These are phyloP conservation scores for Paraescarpia echinospica DNA, from an alignment of 1,140 invertebrate genomes.

Conservation along the genomic window DNA sequence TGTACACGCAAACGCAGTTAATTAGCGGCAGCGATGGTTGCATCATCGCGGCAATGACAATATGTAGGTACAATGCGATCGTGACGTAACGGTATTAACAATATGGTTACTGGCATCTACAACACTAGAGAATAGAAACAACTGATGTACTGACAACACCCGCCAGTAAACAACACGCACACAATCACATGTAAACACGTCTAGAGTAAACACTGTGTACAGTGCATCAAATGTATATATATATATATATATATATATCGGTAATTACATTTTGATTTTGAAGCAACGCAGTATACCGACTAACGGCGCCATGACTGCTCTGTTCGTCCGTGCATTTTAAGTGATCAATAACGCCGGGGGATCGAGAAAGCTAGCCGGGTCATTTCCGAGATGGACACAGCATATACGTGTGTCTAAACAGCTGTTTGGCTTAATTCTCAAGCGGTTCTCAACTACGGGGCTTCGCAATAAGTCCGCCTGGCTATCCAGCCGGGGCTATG, in stretches of 20 bases:
- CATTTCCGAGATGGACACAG: background rate
- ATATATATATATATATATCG: background rate
- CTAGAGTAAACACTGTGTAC: background rate
- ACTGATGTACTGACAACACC: background rate
- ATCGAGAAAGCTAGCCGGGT: background rate
- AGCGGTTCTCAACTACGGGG: background rate
- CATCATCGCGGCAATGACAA: background rate
- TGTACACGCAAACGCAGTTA: background rate
- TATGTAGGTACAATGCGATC: background rate
- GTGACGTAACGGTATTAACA: background rate
- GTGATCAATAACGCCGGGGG: background rate
- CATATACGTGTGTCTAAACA: background rate
- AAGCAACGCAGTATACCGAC: background rate
- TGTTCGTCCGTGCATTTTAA: background rate
- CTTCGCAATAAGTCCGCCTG: background rate
- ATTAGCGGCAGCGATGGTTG: background rate
- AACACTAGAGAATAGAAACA: background rate
- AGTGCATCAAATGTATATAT: background rate
- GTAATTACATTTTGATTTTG: slow-evolving; percentile 6
- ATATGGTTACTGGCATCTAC: background rate
- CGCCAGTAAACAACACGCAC: background rate
- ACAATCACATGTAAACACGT: background rate
- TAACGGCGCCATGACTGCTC: background rate
- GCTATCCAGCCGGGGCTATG: background rate
- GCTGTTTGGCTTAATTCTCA: background rate